Evolutionary conservation across 2,888 invertebrate species (phyloP).

Genomic region (Aleiodes alternator): DNA sequence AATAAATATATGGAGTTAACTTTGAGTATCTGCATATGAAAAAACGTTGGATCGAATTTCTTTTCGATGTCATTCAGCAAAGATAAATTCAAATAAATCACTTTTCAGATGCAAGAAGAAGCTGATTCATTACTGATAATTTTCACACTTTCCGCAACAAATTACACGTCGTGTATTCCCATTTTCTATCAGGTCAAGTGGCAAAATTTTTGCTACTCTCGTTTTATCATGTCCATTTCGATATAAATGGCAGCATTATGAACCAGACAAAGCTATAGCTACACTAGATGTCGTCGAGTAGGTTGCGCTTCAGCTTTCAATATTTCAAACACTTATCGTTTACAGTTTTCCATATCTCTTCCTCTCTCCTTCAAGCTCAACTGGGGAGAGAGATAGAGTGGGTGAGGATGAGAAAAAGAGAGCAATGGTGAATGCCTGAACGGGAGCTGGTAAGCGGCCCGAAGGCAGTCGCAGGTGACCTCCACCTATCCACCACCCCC

Average conservation of each 20-base stretch:
- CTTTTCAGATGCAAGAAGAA: not conserved
- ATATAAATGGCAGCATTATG: slow-evolving; percentile 69
- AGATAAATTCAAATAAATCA: no score
- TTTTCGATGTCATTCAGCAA: no score
- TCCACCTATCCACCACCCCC: slow-evolving; percentile 39
- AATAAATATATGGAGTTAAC: no score
- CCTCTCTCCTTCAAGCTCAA: slow-evolving; percentile 23
- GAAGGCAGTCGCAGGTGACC: slow-evolving; percentile 52
- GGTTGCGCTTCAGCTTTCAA: slow-evolving; percentile 72
- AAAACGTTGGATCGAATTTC: no score
- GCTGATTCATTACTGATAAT: not conserved
- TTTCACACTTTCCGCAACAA: slow-evolving; percentile 3
- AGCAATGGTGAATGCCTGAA: slow-evolving; percentile 9
- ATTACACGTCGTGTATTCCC: slow-evolving; percentile 12
- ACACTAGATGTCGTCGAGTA: slow-evolving; percentile 39
- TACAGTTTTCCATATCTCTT: slow-evolving; percentile 53
- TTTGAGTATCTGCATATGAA: no score
- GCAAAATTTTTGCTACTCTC: slow-evolving; percentile 11
- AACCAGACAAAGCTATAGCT: slow-evolving; percentile 54
- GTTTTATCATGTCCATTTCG: slow-evolving; percentile 48
- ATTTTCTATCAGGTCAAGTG: slow-evolving; percentile 15
- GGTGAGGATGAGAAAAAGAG: slow-evolving; percentile 40
- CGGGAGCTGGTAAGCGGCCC: not conserved
- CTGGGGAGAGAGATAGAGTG: slow-evolving; percentile 29
- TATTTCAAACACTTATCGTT: slow-evolving; percentile 75